Evolutionary conservation across 35 echinoderm and acorn worm genomes (phyloP).

Genomic region (Anneissia japonica): DNA sequence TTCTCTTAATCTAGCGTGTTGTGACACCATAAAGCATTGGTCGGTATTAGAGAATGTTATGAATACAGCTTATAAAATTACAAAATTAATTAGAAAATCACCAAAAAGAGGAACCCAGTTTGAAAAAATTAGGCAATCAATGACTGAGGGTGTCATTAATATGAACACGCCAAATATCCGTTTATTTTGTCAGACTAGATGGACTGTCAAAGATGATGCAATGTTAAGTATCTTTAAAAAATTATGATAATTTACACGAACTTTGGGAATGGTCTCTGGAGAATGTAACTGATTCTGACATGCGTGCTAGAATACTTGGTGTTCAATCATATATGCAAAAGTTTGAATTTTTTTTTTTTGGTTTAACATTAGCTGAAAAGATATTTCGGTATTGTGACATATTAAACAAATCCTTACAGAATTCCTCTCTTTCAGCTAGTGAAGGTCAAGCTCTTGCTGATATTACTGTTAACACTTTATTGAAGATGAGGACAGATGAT

Average conservation of each 20-base stretch:
- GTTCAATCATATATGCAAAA: conserved; percentile 6
- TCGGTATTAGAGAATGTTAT: not conserved
- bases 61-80: conserved; percentile 7
- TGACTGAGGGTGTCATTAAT: not conserved
- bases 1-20: not conserved
- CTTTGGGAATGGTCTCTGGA: conserved; percentile 10
- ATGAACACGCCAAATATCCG: not conserved
- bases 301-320: not conserved
- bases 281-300: not conserved
- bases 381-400: no score
- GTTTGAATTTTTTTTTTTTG: not conserved
- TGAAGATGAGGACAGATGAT: no score
- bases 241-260: not conserved
- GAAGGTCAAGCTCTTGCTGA: no score
- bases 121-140: not conserved
- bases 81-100: not conserved
- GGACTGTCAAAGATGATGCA: conserved; percentile 7
- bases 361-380: not conserved
- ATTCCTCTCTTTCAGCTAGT: no score
- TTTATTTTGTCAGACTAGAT: not conserved
- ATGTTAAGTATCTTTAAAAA: not conserved
- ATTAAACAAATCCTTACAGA: no score
- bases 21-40: not conserved
- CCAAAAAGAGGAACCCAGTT: not conserved
- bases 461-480: no score